phyloP scores from a whole-genome alignment of 2,888 invertebrate genomes.

The Eurytoma californica region DNA sequence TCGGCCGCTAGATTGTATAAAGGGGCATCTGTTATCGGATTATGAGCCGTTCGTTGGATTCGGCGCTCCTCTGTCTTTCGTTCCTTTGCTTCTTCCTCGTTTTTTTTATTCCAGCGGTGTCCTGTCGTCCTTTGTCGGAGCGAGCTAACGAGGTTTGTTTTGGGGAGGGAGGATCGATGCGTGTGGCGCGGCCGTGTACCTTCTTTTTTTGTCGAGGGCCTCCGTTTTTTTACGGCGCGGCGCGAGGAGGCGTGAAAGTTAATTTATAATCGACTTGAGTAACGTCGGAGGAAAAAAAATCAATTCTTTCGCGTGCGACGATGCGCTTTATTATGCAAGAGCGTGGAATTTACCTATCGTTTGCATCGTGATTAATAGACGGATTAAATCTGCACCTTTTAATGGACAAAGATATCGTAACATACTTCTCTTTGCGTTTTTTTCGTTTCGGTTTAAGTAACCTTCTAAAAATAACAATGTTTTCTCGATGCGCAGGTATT shows the following conservation, averaged over 20 bases:
- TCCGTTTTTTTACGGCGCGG: not conserved
- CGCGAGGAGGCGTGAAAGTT: constrained; percentile 2
- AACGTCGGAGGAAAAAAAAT: not conserved
- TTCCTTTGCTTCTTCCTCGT: not conserved
- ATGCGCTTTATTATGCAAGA: not conserved
- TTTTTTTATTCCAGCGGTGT: too few relatives aligned
- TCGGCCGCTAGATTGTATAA: not conserved
- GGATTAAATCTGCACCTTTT: not conserved
- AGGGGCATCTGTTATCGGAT: not conserved
- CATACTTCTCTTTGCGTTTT: too few relatives aligned
- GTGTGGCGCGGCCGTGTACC: not conserved
- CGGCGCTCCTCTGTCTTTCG: not conserved
- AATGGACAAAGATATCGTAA: too few relatives aligned
- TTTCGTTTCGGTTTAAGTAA: too few relatives aligned
- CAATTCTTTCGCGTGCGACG: not conserved
- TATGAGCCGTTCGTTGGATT: not conserved
- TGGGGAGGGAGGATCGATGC: not conserved
- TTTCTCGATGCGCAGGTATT: too few relatives aligned
- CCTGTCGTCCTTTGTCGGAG: not conserved
- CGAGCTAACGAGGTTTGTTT: constrained; percentile 5
- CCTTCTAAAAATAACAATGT: too few relatives aligned
- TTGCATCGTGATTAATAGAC: not conserved
- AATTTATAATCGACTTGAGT: constrained; percentile 9
- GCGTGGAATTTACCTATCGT: constrained; percentile 2
- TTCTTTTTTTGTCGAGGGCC: not conserved